Evolutionary conservation across 2,797 vertebrate genomes (phyloP).

Genomic region (Pipistrellus kuhlii): DNA sequence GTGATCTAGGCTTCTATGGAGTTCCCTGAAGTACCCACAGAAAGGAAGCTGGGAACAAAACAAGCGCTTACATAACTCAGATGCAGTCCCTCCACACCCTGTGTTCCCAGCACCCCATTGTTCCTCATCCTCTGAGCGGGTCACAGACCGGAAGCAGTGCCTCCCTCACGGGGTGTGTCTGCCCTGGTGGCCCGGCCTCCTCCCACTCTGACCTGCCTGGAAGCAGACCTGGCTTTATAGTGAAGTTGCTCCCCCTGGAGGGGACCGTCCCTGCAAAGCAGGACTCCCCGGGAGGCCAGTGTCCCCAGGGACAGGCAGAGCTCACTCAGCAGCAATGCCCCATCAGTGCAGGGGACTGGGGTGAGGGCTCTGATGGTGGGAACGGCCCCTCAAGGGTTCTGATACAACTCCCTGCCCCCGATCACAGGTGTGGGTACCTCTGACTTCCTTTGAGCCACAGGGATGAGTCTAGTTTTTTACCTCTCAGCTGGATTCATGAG

Average conservation of each 20-base stretch:
- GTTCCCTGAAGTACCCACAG: neutral
- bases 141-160: neutral
- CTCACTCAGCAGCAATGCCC: neutral
- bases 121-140: neutral
- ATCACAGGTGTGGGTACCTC: too few relatives aligned
- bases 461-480: neutral
- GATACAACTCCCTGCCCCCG: neutral
- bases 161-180: neutral
- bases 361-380: neutral
- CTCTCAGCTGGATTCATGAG: neutral
- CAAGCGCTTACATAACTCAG: too few relatives aligned
- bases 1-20: neutral
- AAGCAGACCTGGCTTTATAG: neutral
- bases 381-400: too few relatives aligned
- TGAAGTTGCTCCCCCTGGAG: too few relatives aligned
- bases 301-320: too few relatives aligned
- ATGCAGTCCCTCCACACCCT: neutral
- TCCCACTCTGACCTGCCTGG: too few relatives aligned
- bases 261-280: neutral
- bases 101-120: neutral
- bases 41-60: neutral
- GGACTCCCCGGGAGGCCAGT: neutral
- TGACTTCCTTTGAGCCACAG: neutral
- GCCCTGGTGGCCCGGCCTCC: too few relatives aligned
- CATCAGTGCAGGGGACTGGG: rapidly evolving